Conservation (phyloP, 92 coral and sea anemone genomes). For the Montipora capitata region DNA sequence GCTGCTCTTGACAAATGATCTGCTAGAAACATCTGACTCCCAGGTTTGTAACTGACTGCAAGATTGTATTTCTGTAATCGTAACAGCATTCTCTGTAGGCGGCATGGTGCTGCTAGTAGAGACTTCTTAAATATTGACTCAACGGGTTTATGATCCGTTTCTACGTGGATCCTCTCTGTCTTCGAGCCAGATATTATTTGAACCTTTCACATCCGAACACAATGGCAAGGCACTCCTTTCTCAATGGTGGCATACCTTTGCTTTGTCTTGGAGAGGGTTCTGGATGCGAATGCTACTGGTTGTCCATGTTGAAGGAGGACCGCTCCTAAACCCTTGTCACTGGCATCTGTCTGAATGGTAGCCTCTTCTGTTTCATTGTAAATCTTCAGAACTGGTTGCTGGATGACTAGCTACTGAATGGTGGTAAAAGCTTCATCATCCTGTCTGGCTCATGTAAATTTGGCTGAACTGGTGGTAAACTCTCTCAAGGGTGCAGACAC, state of each 20-base stretch:
- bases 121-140: constrained; percentile 56
- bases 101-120: constrained; percentile 34
- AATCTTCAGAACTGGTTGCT: constrained; percentile 54
- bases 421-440: constrained; percentile 67
- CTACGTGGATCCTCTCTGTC: constrained; percentile 24
- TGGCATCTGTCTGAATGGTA: constrained; percentile 32
- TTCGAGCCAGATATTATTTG: constrained; percentile 29
- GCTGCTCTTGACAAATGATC: constrained; percentile 72
- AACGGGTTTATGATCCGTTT: constrained; percentile 59
- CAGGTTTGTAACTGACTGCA: constrained; percentile 65
- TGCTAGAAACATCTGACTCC: constrained; percentile 59
- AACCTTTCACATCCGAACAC: constrained; percentile 58
- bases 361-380: constrained; percentile 32
- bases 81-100: constrained; percentile 60
- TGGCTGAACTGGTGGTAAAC: constrained; percentile 40
- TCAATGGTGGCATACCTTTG: constrained; percentile 42
- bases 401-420: constrained; percentile 43
- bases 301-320: constrained; percentile 53
- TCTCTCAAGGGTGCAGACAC: constrained; percentile 67
- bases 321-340: constrained; percentile 53
- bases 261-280: constrained; percentile 54
- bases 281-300: constrained; percentile 60
- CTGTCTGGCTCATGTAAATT: constrained; percentile 61
- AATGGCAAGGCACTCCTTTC: constrained; percentile 42
- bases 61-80: constrained; percentile 55